Evolutionary conservation across 1,140 invertebrate species (phyloP).

Genomic region (Lamellibrachia luymesi): DNA sequence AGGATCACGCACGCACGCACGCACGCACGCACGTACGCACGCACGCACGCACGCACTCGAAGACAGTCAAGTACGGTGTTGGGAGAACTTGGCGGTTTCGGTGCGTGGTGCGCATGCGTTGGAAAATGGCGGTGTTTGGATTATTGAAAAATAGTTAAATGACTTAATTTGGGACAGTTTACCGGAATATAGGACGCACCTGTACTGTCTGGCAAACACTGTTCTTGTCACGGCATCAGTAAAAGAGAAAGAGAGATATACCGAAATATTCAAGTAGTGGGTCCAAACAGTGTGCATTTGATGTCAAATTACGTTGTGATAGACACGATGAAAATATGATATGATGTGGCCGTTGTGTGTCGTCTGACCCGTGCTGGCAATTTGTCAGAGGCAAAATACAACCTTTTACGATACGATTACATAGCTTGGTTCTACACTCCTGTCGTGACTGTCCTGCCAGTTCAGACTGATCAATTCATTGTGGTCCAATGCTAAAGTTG

Average conservation of each 20-base stretch:
- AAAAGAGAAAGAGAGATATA: neutral
- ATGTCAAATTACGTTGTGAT: neutral
- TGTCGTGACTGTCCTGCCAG: neutral
- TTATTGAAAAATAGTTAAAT: no score
- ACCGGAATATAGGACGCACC: neutral
- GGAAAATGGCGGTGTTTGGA: no score
- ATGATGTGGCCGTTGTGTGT: neutral
- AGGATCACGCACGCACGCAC: neutral
- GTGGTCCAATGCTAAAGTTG: neutral
- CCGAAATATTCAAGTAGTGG: neutral
- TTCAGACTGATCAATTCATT: neutral
- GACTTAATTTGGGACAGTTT: neutral
- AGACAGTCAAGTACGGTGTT: no score
- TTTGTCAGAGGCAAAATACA: neutral
- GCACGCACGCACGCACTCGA: neutral
- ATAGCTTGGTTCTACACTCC: neutral
- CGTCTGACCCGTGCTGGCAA: neutral
- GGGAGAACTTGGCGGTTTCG: no score
- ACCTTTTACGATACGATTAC: neutral
- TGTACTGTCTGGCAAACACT: neutral
- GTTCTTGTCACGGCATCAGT: neutral
- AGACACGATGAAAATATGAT: neutral
- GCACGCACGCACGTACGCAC: neutral
- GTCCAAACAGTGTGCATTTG: neutral
- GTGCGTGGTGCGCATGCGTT: no score